Conservation (phyloP, 2,888 invertebrate species). For the Eilema caniola region DNA sequence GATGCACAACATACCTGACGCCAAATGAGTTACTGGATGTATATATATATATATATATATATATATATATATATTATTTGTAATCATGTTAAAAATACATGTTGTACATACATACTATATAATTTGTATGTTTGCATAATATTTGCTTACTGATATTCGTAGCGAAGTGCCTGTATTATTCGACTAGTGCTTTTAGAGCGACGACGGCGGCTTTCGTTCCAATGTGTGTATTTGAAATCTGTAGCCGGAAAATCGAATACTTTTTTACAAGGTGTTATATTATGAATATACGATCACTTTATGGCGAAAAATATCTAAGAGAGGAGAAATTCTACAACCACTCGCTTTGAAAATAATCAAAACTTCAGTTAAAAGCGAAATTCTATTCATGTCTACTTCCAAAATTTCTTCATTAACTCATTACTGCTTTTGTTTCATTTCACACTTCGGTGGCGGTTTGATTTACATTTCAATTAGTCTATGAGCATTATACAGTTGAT, state of each 20-base stretch:
- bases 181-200: not conserved
- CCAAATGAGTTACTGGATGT: no score
- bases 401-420: not conserved
- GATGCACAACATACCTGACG: no score
- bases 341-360: not conserved
- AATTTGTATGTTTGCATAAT: not conserved
- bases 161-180: not conserved
- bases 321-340: not conserved
- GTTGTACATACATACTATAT: not conserved
- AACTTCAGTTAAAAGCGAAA: not conserved
- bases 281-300: not conserved
- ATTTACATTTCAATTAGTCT: slow-evolving; percentile 15
- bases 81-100: not conserved
- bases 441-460: not conserved
- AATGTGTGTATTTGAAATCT: not conserved
- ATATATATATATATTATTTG: not conserved
- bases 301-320: not conserved
- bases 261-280: not conserved
- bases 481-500: slow-evolving; percentile 10
- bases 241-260: not conserved
- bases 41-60: no score
- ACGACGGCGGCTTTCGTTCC: not conserved
- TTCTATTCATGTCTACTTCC: slow-evolving; percentile 8
- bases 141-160: not conserved
- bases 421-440: slow-evolving; percentile 16